A percentile compares a stretch with the other conserved stretches of the same genome.
Conservation (phyloP, 2,888 invertebrate species). For the Strigamia maritima region DNA sequence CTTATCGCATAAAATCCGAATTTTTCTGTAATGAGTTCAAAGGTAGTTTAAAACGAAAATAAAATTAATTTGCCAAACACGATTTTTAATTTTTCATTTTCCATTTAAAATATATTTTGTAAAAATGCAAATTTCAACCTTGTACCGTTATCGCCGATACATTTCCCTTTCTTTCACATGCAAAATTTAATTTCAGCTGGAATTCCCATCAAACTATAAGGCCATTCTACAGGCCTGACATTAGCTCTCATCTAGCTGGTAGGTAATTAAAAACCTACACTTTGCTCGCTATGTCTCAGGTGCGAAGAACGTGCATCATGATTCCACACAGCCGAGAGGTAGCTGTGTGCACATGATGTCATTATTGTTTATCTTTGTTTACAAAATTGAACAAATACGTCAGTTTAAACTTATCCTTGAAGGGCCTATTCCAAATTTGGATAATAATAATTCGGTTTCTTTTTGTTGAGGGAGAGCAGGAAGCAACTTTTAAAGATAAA, state of each 20-base stretch:
- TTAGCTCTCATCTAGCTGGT: background rate
- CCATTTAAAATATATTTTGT: background rate
- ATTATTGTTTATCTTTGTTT: constrained; percentile 2
- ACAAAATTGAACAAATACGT: background rate
- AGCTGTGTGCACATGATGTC: no score
- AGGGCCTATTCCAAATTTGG: background rate
- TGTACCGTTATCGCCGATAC: background rate
- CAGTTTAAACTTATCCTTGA: background rate
- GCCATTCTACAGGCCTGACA: constrained; percentile 7
- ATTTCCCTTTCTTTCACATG: constrained; percentile 9
- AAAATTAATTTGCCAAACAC: background rate
- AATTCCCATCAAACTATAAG: constrained; percentile 12
- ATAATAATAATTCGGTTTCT: constrained; percentile 9
- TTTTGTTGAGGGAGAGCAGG: constrained; percentile 29
- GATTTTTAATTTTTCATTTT: no score
- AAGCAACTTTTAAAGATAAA: constrained; percentile 25
- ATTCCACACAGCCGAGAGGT: background rate
- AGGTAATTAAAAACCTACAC: constrained; percentile 15
- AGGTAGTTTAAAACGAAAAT: background rate
- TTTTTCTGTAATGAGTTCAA: background rate
- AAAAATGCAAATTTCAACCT: background rate
- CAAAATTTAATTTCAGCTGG: background rate
- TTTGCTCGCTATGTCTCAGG: background rate
- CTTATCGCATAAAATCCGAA: constrained; percentile 15
- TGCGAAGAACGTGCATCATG: constrained; percentile 7